phyloP scores from a whole-genome alignment of 2,113 vertebrate genomes.

The Sturnira hondurensis region DNA sequence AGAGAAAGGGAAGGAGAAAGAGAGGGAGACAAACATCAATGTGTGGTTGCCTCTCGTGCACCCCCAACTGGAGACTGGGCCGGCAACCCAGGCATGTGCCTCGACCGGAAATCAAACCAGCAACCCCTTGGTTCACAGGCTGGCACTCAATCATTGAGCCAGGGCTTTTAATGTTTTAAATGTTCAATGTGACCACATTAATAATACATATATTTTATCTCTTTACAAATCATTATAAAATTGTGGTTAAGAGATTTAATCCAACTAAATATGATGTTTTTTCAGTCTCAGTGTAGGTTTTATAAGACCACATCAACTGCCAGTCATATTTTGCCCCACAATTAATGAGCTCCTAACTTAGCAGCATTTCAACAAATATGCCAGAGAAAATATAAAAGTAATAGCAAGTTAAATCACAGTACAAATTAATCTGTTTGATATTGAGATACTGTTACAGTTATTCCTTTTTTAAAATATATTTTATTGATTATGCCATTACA shows the following conservation, averaged over 20 bases:
- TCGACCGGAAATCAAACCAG: no score
- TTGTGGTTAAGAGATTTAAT: not conserved
- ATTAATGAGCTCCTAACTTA: not conserved
- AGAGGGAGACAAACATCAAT: no score
- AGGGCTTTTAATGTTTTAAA: not conserved
- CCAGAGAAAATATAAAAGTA: not conserved
- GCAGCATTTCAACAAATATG: not conserved
- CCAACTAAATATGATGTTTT: not conserved
- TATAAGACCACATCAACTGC: not conserved
- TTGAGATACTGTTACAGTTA: not conserved
- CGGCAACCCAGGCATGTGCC: no score
- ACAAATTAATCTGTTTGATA: not conserved
- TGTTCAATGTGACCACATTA: not conserved
- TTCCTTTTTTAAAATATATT: no score
- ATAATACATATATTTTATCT: not conserved
- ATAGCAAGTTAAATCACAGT: not conserved
- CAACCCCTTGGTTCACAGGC: no score
- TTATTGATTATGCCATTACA: no score
- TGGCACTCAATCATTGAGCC: no score
- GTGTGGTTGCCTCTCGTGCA: no score
- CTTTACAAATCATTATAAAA: not conserved
- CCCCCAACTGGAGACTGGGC: no score
- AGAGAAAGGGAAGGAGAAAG: no score
- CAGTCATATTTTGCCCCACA: not conserved
- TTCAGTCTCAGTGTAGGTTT: not conserved